Evolutionary conservation across 2,113 vertebrate genomes (phyloP).

Genomic region (Tonatia bakeri): DNA sequence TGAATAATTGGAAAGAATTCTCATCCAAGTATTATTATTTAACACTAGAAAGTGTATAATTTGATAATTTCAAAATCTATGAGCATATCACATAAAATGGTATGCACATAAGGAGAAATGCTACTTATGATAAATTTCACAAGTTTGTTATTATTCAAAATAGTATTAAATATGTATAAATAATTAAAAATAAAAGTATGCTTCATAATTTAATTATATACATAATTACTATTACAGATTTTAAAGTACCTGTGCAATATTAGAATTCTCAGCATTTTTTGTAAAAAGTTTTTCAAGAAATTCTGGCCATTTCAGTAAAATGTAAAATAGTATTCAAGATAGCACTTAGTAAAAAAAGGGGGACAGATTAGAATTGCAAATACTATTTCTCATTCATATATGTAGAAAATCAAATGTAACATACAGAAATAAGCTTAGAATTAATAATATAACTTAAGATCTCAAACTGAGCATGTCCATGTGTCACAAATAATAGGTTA

Average conservation of each 20-base stretch:
- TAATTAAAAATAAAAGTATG: not conserved
- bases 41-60: not conserved
- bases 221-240: not conserved
- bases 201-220: not conserved
- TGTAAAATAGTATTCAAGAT: not conserved
- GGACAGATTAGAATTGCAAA: not conserved
- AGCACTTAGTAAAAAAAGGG: not conserved
- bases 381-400: not conserved
- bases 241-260: not conserved
- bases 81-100: not conserved
- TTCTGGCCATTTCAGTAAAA: not conserved
- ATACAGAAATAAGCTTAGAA: not conserved
- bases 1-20: not conserved
- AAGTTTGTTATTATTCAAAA: not conserved
- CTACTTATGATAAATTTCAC: not conserved
- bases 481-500: not conserved
- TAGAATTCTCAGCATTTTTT: not conserved
- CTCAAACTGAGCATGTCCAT: not conserved
- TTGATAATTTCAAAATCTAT: not conserved
- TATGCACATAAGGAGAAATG: not conserved
- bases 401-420: not conserved
- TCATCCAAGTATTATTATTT: not conserved
- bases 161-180: not conserved
- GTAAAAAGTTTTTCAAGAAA: not conserved
- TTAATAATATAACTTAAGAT: not conserved